These are phyloP conservation scores for Pandemis corylana DNA, from an alignment of 2,888 invertebrate species.

Conservation along the genomic window DNA sequence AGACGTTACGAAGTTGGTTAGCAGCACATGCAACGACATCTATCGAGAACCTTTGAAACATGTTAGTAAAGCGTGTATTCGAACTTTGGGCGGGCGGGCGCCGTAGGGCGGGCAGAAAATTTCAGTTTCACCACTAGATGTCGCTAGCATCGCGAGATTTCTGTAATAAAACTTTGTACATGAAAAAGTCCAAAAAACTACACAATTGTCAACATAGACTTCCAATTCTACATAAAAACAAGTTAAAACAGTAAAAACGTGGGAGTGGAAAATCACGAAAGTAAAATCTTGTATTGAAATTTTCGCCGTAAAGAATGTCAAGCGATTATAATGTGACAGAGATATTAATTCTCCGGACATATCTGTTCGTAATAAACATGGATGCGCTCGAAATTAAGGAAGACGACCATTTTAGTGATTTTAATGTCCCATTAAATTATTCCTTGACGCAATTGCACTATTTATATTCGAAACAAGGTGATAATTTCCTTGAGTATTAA, in stretches of 20 bases:
- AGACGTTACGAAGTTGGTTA: too few relatives aligned
- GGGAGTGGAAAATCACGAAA: background rate
- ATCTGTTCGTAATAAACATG: conserved; percentile 30
- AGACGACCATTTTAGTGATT: conserved; percentile 24
- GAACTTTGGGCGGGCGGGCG: conserved; percentile 25
- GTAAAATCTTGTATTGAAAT: background rate
- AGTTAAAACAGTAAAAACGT: too few relatives aligned
- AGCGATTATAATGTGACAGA: conserved; percentile 28
- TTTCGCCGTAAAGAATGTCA: conserved; percentile 6
- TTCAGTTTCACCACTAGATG: conserved; percentile 21
- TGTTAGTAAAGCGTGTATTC: background rate
- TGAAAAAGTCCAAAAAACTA: too few relatives aligned
- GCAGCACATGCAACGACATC: conserved; percentile 17
- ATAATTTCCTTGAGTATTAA: conserved; percentile 18
- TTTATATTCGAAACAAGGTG: conserved; percentile 27
- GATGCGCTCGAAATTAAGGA: conserved; percentile 39
- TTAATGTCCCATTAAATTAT: conserved; percentile 28
- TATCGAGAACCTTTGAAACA: conserved; percentile 9
- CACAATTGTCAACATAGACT: too few relatives aligned
- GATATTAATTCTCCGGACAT: conserved; percentile 18
- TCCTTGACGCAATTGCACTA: conserved; percentile 32
- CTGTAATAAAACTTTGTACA: background rate
- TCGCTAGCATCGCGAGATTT: conserved; percentile 7
- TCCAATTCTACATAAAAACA: too few relatives aligned
- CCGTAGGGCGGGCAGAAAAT: conserved; percentile 15